Base-by-base conservation (phyloP, 2,113 vertebrate genomes). In the Hippocampus abdominalis region DNA sequence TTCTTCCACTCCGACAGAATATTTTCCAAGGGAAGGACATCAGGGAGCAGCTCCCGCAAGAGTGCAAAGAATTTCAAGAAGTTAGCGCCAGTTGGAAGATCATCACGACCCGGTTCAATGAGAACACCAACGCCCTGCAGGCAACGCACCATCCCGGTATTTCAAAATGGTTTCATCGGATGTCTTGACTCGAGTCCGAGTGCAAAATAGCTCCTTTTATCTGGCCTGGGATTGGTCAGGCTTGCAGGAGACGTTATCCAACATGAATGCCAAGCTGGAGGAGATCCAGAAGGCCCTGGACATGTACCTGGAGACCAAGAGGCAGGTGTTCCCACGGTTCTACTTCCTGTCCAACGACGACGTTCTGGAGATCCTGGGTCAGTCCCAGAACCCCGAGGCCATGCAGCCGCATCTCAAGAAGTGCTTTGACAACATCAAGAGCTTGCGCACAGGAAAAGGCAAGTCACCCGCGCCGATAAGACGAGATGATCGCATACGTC, bases 261-360 rank as follows among this genome's bases (percentile, higher is more conserved):
- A 90, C 44, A 94, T 96, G 91, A 95, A 92, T 64, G 20, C 20
- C 1, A 84, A 89, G 54, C 85, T 96, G 74, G 95, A 96, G 76
- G 92, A 94, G 48, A 95, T 95, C 65, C 94, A 95, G 85, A 95
- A 94, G 74, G 94, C 94, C 39, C 84, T 97, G 75, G 94, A 95
- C 76, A 91, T 92, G 90, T 96, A 95, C 79, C 86, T 97, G 73
- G 95, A 96, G 84, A 94, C 93, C 82, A 95, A 95, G 81, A 90
- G 95, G 10, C 95, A 95, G 53, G 81, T 93, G 70, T 97, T 96
- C 78, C 95, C 95, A 1, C 91, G 95, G 42, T 95, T 96, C 86
- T 96, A 95, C 84, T 96, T 96, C 87, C 75, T 96, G 68, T 96
- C 94, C 69, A 95, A 94, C 6, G 94, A 96, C 13, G 94, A 96